A percentile compares a stretch with the other conserved stretches of the same genome.
Conservation (phyloP, 53 echinoderm and acorn worm genomes). For the Echinometra lucunter region DNA sequence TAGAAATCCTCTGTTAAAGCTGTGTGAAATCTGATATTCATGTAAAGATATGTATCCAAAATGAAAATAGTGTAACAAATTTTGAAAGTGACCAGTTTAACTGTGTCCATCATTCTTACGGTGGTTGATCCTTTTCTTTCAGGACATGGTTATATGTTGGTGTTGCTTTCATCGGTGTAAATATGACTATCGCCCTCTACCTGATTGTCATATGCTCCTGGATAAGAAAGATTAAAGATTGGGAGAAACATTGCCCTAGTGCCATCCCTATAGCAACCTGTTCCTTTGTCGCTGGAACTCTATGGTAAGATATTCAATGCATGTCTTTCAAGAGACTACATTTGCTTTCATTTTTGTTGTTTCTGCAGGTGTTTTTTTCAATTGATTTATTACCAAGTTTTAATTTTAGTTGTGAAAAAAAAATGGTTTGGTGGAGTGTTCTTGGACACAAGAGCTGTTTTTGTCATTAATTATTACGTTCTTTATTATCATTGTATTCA, state of each 20-base stretch:
- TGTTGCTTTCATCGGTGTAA: slow-evolving; percentile 76
- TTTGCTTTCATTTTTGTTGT: not conserved
- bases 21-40: too few species aligned
- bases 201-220: slow-evolving; percentile 89
- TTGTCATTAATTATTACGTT: too few species aligned
- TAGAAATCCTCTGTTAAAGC: too few species aligned
- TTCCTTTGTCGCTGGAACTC: slow-evolving; percentile 81
- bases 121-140: not conserved
- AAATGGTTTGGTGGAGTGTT: too few species aligned
- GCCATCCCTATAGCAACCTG: slow-evolving; percentile 95
- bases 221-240: slow-evolving; percentile 91
- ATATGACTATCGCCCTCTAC: slow-evolving; percentile 86
- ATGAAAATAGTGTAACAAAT: too few species aligned
- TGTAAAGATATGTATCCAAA: too few species aligned
- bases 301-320: slow-evolving; percentile 81
- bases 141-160: slow-evolving; percentile 93
- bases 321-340: not conserved
- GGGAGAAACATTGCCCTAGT: slow-evolving; percentile 89
- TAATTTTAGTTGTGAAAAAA: too few species aligned
- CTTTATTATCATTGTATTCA: too few species aligned
- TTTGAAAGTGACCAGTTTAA: too few species aligned
- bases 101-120: not conserved
- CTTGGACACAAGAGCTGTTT: too few species aligned
- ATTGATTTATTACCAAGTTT: too few species aligned
- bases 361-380: not conserved